Evolutionary conservation across 1,140 invertebrate species (phyloP).

Genomic region (Rhyacophila brunnea): DNA sequence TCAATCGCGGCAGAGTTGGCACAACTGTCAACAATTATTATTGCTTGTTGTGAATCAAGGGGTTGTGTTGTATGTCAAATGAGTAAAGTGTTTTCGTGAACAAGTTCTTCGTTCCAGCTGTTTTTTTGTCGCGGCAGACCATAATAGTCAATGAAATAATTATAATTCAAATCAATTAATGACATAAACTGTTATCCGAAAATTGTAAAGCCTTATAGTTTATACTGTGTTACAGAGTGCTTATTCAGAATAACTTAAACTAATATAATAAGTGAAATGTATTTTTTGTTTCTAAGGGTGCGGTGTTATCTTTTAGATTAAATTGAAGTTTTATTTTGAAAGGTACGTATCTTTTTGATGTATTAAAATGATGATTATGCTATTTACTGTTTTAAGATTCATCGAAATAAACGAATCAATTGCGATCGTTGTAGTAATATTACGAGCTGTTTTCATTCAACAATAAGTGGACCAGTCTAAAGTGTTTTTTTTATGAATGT

Average conservation of each 20-base stretch:
- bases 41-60: slow-evolving; percentile 22
- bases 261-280: slow-evolving; percentile 14
- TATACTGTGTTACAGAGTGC: too few relatives aligned
- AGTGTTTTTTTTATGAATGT: too few relatives aligned
- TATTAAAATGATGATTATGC: too few relatives aligned
- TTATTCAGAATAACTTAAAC: too few relatives aligned
- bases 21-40: slow-evolving; percentile 17
- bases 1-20: slow-evolving; percentile 7
- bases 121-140: slow-evolving; percentile 1
- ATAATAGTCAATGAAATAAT: too few relatives aligned
- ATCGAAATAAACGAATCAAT: too few relatives aligned
- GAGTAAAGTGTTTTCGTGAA: slow-evolving; percentile 16
- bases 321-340: slow-evolving; percentile 15
- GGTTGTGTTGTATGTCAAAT: slow-evolving; percentile 3
- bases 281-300: slow-evolving; percentile 26
- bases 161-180: background rate
- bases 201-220: background rate
- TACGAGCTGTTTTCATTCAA: too few relatives aligned
- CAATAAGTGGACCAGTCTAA: too few relatives aligned
- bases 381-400: too few relatives aligned
- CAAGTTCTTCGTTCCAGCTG: slow-evolving; percentile 11
- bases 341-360: slow-evolving; percentile 3
- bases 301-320: slow-evolving; percentile 11
- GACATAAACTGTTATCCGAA: background rate
- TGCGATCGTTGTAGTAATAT: too few relatives aligned